Evolutionary conservation across 2,113 vertebrate genomes (phyloP), one percentile per base, ranked within the genome.

Genomic region (Rhinolophus sinicus): DNA sequence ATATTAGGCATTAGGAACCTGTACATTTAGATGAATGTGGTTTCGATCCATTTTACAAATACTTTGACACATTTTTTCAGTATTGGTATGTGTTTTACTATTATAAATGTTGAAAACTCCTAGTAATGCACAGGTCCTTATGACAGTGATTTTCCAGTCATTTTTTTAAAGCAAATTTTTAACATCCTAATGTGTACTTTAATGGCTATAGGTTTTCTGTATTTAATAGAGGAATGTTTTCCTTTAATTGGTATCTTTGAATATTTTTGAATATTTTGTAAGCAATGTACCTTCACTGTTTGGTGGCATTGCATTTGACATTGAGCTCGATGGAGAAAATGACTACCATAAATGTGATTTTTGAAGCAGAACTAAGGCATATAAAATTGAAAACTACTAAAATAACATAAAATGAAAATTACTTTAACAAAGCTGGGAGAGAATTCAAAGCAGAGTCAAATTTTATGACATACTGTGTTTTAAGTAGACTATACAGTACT

Each of bases 301-400:
- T 70, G 6, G 26, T 86, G 8, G 30, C 15, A 72, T 15, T 12
- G 2, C 11, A 81, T 44, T 94, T 84, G 52, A 50, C 35, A 47
- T 12, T 67, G 24, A 95, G 3, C 33, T 84, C 38, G 0, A 81
- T 84, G n/a, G 35, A 90, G 28, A 92, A 90, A 87, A 77, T 93
- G 22, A 78, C 8, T 50, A 11, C 24, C 16, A 30, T 76, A 90
- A 52, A 56, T 62, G 15, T 47, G 16, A 83, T 21, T 64, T 77
- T 95, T 90, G 33, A 85, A 50, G 33, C 52, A 95, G n/a, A 85
- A 88, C 78, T 69, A 93, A 96, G 77, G 12, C 26, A 83, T 38
- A 6, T 67, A 73, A 73, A 93, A 77, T 62, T 56, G 19, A 92
- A 95, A 96, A 76, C 35, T 33, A 54, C 33, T 54, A 70, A 26